Conservation (phyloP, 64 coral and sea anemone species). For the Montipora sp. region DNA sequence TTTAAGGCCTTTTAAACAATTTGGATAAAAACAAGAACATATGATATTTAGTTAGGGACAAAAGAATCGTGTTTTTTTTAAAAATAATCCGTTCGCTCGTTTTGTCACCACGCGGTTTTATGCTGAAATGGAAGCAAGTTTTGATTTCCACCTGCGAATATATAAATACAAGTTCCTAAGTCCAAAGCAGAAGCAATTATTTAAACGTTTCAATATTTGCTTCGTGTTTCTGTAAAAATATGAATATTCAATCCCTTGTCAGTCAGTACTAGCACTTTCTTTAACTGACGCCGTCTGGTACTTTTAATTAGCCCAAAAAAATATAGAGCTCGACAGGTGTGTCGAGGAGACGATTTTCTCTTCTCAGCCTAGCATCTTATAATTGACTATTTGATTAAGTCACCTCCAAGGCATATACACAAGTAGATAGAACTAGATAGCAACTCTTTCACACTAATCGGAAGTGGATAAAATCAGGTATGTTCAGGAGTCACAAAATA, state of each 20-base stretch:
- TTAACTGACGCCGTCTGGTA: background rate
- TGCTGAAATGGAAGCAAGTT: no score
- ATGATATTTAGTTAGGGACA: no score
- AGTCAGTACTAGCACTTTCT: background rate
- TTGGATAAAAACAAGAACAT: background rate
- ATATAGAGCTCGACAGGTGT: background rate
- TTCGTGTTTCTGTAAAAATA: background rate
- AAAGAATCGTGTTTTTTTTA: no score
- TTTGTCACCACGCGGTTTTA: no score
- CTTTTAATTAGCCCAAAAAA: constrained; percentile 16
- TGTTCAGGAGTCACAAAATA: background rate
- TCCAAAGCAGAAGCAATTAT: background rate
- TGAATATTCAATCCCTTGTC: constrained; percentile 28
- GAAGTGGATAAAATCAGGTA: constrained; percentile 1
- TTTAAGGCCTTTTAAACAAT: background rate
- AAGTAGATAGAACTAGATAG: background rate
- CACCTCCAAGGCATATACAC: background rate
- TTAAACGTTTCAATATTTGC: background rate
- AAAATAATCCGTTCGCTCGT: no score
- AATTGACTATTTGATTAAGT: background rate
- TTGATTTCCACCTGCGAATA: no score
- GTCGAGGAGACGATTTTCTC: background rate
- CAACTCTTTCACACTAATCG: background rate
- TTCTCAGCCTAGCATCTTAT: background rate
- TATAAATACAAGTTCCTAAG: background rate